Base-by-base conservation (phyloP, 2,797 vertebrate genomes). In the Arctocebus calabarensis region DNA sequence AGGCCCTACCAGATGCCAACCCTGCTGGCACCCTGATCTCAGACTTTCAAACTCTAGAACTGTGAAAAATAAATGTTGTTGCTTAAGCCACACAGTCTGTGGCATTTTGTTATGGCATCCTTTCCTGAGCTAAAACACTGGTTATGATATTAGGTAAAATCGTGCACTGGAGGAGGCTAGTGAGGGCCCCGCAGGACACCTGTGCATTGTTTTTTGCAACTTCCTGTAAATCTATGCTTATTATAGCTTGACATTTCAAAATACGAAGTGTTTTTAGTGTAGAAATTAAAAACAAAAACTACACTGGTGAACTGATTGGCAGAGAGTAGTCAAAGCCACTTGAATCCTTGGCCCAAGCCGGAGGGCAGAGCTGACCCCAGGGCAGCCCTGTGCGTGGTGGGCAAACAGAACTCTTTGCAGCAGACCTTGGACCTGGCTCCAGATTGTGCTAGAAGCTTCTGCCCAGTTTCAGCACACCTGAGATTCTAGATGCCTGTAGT, bases 241-340 rank as follows among this genome's bases (percentile, higher is more conserved):
- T 52, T 52, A 52, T 16, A 52, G 48, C 48, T 52, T 52, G 48
- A 52, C 14, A 16, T 75, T 91, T 52, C 61, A 52, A 27, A 87
- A 40, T 16, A 86, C 37, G 29, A 57, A 17, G 3, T 12, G 14
- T 8, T 64, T 40, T 62, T 10, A 27, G 29, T 29, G 66, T 48
- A 40, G 48, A 71, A 93, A 87, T 77, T 82, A 77, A 86, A 87
- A 84, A 37, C 61, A 62, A 43, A 77, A 89, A 62, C 29, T 59
- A 37, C 8, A 34, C 40, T 27, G 19, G 52, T 45, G 25, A 68
- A 40, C 34, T 64, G 66, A 86, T 25, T 45, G 20, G n/a, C 70
- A 83, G 61, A 70, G 27, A 14, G 19, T 32, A 10, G 45, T 68
- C 25, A 37, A 77, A 62, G 19, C 37, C 37, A 61, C 22, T 25